Base-by-base conservation (phyloP, 2,113 vertebrate species). In the Microcebus tavaratra region DNA sequence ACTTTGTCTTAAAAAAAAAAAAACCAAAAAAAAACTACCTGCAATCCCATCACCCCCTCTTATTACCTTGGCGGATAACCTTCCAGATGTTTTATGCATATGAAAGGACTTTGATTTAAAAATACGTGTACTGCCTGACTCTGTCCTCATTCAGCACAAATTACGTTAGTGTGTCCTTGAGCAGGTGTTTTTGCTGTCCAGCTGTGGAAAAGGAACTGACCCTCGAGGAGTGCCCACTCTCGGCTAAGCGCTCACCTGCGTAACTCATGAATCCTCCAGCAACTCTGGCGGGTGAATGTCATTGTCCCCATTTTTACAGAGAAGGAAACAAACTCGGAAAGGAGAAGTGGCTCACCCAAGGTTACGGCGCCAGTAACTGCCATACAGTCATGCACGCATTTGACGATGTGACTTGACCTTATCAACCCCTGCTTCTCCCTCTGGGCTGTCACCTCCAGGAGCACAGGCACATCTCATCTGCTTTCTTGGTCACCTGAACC, bases 221-320 rank as follows among this genome's bases (percentile, higher is more conserved):
- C 9, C 61, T 0, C 0, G 0, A 0, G 15, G 11, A n/a, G 42
- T 0, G 0, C n/a, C 4, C 10, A 25, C 8, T n/a, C 50, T 12
- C 8, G 82, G 50, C 86, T 6, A 12, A 36, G 50, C 42, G 10
- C 9, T 39, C 67, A 45, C 9, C 53, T 20, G 15, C 14, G 68
- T 11, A 10, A 48, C 5, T 45, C 59, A 6, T 0, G 14, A 45
- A 55, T 5, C 45, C n/a, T 20, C 42, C 18, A 3, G 23, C 29
- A 2, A 21, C 21, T 65, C 4, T 53, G 31, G 23, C 3, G 36
- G 79, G n/a, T 75, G 59, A 27, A 48, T 29, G 36, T 36, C 10
- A 48, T 15, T 13, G 50, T 82, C 82, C 53, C 76, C 11, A 25
- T 72, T 88, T 45, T 70, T 18, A 84, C 45, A 42, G 78, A 91